These are phyloP conservation scores for Cyclina sinensis DNA, from an alignment of 1,140 invertebrate genomes.

Conservation along the genomic window DNA sequence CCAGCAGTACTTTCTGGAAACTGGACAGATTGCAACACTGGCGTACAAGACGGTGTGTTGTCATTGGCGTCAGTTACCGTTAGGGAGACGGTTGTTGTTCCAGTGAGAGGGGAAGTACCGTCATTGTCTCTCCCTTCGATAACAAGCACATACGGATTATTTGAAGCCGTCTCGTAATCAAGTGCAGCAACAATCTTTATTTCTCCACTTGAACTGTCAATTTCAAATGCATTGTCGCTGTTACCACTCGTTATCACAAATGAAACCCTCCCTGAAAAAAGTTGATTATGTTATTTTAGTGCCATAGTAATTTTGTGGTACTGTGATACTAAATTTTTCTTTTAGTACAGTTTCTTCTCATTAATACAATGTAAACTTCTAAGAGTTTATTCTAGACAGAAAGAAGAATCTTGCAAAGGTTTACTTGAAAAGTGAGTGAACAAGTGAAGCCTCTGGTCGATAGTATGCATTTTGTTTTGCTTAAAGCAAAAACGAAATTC, in stretches of 20 bases:
- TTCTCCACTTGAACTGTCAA: constrained; percentile 71
- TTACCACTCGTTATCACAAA: constrained; percentile 67
- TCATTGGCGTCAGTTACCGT: constrained; percentile 75
- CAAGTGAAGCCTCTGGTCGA: no score
- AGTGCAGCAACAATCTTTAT: constrained; percentile 64
- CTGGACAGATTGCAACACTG: constrained; percentile 35
- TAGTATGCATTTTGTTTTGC: no score
- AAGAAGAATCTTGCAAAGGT: no score
- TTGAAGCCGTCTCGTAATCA: constrained; percentile 68
- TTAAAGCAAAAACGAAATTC: no score
- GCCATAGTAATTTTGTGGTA: no score
- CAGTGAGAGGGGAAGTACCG: constrained; percentile 46
- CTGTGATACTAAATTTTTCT: no score
- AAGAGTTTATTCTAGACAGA: no score
- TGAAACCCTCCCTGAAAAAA: constrained; percentile 31
- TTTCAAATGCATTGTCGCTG: constrained; percentile 69
- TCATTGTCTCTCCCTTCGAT: constrained; percentile 53
- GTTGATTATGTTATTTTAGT: no score
- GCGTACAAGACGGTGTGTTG: constrained; percentile 72
- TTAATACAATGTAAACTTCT: no score
- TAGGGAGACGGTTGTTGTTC: constrained; percentile 70
- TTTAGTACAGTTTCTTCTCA: no score
- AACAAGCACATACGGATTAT: constrained; percentile 19
- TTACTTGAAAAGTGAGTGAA: no score
- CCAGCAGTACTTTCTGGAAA: constrained; percentile 63